A percentile compares a stretch with the other conserved stretches of the same genome.
Evolutionary conservation across 2,113 vertebrate genomes (phyloP).

Genomic region (Lepus timidus): DNA sequence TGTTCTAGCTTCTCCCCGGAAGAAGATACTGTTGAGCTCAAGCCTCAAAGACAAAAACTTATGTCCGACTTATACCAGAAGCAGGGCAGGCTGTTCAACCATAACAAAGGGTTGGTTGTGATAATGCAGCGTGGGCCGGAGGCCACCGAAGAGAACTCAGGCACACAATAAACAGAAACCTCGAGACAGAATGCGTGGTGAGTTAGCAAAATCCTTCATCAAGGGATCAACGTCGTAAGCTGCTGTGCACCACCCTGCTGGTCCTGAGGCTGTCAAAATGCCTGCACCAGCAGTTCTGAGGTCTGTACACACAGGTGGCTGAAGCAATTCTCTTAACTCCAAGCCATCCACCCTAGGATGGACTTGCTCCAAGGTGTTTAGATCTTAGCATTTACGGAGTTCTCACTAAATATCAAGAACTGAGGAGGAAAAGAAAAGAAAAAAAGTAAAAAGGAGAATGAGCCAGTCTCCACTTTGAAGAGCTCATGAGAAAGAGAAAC

Average conservation of each 20-base stretch:
- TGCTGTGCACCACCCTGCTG: not conserved
- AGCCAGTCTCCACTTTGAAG: not conserved
- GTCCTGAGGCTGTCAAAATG: not conserved
- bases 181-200: not conserved
- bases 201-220: not conserved
- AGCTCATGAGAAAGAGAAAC: not conserved
- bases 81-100: not conserved
- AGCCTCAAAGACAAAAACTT: conserved; percentile 45
- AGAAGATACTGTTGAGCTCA: not conserved
- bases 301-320: not conserved
- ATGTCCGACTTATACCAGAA: not conserved
- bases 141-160: not conserved
- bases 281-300: not conserved
- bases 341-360: not conserved
- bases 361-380: not conserved
- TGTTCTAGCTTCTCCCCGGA: not conserved
- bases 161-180: conserved; percentile 29
- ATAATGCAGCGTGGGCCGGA: not conserved
- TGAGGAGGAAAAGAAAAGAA: not conserved
- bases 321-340: not conserved
- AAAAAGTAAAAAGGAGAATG: not conserved
- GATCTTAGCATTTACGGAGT: not conserved
- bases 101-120: conserved; percentile 54
- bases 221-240: not conserved
- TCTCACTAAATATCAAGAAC: not conserved